A percentile compares a stretch with the other conserved stretches of the same genome.
Conservation (phyloP, 2,797 vertebrate genomes). For the Vipera ursinii region DNA sequence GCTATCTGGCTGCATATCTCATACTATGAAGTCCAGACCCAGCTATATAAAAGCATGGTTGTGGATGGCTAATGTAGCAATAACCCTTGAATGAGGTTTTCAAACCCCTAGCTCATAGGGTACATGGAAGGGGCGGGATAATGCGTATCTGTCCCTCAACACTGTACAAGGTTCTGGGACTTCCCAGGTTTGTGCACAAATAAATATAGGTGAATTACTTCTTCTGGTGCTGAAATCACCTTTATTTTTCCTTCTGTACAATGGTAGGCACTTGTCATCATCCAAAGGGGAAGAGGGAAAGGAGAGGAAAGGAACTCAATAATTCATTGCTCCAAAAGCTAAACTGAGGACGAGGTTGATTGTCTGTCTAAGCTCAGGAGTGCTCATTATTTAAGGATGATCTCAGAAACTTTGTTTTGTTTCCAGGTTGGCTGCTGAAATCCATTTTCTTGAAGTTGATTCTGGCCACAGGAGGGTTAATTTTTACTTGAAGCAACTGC, state of each 20-base stretch:
- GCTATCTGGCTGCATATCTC: not conserved
- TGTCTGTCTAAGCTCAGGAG: conserved; percentile 25
- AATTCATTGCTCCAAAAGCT: not conserved
- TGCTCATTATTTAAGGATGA: conserved; percentile 44
- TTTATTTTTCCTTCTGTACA: not conserved
- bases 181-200: not conserved
- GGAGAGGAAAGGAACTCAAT: not conserved
- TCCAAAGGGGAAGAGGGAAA: not conserved
- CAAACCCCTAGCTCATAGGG: not conserved
- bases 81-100: not conserved
- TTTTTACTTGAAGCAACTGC: conserved; percentile 39
- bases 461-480: conserved; percentile 14
- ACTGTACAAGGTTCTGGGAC: not conserved
- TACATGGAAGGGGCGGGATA: not conserved
- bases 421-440: conserved; percentile 34
- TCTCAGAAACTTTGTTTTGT: conserved; percentile 21
- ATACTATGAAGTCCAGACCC: not conserved
- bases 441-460: conserved; percentile 11
- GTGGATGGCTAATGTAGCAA: not conserved
- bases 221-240: not conserved
- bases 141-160: not conserved
- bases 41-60: not conserved
- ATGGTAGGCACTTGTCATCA: not conserved
- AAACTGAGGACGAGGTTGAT: conserved; percentile 12
- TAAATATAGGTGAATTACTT: not conserved